Percentiles rank a stretch among this genome's conserved stretches.
Evolutionary conservation across 23 tunicate genomes (phyloP).

Genomic region (Halocynthia aurantium): DNA sequence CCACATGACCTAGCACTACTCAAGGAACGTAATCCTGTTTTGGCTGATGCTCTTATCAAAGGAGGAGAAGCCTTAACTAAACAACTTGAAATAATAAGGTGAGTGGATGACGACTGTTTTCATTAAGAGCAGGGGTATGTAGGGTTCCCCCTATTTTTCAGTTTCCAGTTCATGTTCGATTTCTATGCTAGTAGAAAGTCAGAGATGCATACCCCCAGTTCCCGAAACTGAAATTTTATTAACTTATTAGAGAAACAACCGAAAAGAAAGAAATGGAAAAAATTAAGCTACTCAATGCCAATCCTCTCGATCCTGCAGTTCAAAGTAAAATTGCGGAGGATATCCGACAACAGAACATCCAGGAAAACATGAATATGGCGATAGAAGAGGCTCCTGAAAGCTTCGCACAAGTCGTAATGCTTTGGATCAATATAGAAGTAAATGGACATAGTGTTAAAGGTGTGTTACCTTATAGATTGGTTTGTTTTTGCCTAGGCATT

Average conservation of each 20-base stretch:
- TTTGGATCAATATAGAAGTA: constrained; percentile 84
- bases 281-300: constrained; percentile 45
- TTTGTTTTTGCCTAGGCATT: too few species aligned
- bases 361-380: constrained; percentile 93
- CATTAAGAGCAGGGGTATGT: too few species aligned
- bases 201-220: too few species aligned
- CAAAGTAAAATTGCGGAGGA: constrained; percentile 78
- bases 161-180: too few species aligned
- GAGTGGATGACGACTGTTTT: background rate
- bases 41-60: constrained; percentile 57
- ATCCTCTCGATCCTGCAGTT: constrained; percentile 85
- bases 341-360: constrained; percentile 78
- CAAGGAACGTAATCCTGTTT: constrained; percentile 56
- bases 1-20: constrained; percentile 59
- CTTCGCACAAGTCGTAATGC: constrained; percentile 65
- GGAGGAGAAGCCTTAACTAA: constrained; percentile 28
- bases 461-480: background rate
- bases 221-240: background rate
- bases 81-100: constrained; percentile 56
- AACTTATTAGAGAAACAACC: constrained; percentile 27
- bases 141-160: too few species aligned
- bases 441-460: constrained; percentile 91
- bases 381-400: constrained; percentile 93
- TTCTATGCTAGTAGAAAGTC: too few species aligned
- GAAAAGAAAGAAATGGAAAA: constrained; percentile 34